Conservation (phyloP, 1,140 invertebrate species). For the Littorina saxatilis region DNA sequence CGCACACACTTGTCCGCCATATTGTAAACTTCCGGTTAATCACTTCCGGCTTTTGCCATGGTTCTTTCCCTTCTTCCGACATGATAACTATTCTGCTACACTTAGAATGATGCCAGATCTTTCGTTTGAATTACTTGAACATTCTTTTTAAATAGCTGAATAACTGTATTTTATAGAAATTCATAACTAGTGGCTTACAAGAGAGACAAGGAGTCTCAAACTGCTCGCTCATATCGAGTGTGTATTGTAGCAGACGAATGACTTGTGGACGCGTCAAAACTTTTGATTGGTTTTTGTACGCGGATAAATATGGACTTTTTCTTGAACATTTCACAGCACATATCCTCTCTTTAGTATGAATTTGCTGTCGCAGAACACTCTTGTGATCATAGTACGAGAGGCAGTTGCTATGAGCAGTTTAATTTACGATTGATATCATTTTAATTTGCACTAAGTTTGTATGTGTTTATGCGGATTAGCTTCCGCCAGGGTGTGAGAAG, state of each 20-base stretch:
- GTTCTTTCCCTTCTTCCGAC: too few relatives aligned
- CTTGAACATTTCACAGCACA: neutral
- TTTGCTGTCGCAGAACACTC: too few relatives aligned
- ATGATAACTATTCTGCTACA: neutral
- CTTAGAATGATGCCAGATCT: too few relatives aligned
- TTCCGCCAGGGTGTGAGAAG: neutral
- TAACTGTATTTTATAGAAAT: too few relatives aligned
- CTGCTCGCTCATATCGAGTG: neutral
- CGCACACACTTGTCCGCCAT: slow-evolving; percentile 20
- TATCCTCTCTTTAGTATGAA: neutral
- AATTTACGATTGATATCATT: too few relatives aligned
- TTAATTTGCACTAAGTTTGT: neutral
- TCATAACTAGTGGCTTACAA: too few relatives aligned
- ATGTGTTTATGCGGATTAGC: neutral
- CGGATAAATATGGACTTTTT: neutral
- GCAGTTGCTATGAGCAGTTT: neutral
- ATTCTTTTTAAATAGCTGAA: too few relatives aligned
- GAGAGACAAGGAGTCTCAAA: too few relatives aligned
- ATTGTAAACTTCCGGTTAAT: slow-evolving; percentile 25
- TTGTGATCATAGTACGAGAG: too few relatives aligned
- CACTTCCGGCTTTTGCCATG: neutral
- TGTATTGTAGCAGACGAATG: slow-evolving; percentile 25
- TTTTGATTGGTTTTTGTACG: slow-evolving; percentile 6
- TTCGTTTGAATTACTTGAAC: too few relatives aligned
- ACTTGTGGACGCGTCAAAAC: neutral